Evolutionary conservation across 2,888 invertebrate species (phyloP).

Genomic region (Xanthostigma xanthostigma): DNA sequence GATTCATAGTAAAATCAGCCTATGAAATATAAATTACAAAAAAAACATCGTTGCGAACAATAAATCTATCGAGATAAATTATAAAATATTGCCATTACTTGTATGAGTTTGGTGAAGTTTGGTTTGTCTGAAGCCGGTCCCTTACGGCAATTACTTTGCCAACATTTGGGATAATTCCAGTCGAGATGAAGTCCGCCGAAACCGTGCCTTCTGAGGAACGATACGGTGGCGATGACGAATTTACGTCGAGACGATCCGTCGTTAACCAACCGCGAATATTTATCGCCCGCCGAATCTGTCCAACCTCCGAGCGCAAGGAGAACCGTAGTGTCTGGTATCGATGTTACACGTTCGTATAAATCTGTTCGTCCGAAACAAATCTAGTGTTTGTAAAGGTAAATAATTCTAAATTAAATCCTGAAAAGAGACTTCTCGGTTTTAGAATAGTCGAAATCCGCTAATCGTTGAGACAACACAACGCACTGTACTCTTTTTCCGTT

Average conservation of each 20-base stretch:
- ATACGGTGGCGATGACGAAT: conserved; percentile 53
- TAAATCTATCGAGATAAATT: too few species aligned
- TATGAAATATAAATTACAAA: neutral
- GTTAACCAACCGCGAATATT: conserved; percentile 66
- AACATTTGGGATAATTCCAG: conserved; percentile 90
- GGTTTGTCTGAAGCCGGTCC: conserved; percentile 64
- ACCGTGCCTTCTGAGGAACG: conserved; percentile 55
- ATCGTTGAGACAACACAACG: too few species aligned
- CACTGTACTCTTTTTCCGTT: too few species aligned
- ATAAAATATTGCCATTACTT: conserved; percentile 29
- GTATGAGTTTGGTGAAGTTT: conserved; percentile 60
- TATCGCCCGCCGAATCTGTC: conserved; percentile 83
- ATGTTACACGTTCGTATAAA: conserved; percentile 63
- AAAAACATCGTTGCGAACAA: too few species aligned
- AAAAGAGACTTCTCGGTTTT: neutral
- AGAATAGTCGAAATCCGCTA: too few species aligned
- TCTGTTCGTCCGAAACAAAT: conserved; percentile 32
- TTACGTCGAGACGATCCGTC: conserved; percentile 47
- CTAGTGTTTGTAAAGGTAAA: neutral
- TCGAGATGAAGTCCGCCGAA: conserved; percentile 83
- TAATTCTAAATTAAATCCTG: neutral
- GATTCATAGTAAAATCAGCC: too few species aligned
- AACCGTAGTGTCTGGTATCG: conserved; percentile 47
- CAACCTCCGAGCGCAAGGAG: conserved; percentile 85
- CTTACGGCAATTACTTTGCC: conserved; percentile 79